These are phyloP conservation scores for Zygogramma bicolorata DNA, from an alignment of 2,888 invertebrate species.

Conservation along the genomic window DNA sequence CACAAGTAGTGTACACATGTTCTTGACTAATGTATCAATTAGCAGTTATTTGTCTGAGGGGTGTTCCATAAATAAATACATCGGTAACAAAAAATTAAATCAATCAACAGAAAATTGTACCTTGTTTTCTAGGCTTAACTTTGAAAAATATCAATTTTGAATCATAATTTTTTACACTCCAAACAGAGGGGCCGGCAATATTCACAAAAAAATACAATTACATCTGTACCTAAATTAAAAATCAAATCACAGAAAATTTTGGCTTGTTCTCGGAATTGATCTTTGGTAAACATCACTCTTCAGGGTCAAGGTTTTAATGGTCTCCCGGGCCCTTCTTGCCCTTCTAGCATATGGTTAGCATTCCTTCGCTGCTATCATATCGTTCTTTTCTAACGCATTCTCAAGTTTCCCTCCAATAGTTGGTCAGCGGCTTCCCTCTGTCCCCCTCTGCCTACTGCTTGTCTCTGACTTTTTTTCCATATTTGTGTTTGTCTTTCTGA, in stretches of 20 bases:
- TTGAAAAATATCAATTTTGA: background rate
- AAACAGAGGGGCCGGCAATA: background rate
- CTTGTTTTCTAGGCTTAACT: no score
- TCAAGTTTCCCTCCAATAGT: background rate
- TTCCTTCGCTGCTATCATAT: background rate
- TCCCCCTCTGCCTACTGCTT: background rate
- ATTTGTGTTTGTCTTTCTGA: background rate
- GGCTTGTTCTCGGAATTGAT: no score
- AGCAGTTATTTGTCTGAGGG: background rate
- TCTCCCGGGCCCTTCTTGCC: background rate
- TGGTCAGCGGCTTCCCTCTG: background rate
- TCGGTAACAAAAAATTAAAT: no score
- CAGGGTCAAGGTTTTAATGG: background rate
- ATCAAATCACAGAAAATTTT: no score
- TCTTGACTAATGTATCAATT: background rate
- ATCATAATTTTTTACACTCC: no score
- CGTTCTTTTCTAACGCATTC: background rate
- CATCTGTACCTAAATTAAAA: no score
- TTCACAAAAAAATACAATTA: no score
- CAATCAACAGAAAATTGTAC: no score
- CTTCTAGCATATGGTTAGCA: background rate
- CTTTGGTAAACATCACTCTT: no score
- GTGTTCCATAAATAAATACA: background rate
- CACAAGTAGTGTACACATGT: background rate
- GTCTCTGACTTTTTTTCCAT: background rate